Evolutionary conservation across 1,140 invertebrate species (phyloP).

Genomic region (Contarinia nasturtii): DNA sequence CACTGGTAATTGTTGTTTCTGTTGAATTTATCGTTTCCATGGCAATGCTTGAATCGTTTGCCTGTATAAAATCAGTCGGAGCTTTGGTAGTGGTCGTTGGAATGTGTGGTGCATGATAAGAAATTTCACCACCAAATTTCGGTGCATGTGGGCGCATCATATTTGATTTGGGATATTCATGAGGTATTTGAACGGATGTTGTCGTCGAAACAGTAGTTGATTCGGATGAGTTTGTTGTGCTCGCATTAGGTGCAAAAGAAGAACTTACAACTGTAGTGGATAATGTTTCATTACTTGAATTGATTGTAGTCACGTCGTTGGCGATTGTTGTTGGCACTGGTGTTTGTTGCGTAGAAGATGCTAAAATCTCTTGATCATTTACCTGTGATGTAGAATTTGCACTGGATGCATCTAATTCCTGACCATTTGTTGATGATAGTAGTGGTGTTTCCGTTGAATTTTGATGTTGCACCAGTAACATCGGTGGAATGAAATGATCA

Average conservation of each 20-base stretch:
- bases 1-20: background rate
- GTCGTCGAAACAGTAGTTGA: no score
- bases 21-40: background rate
- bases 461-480: conserved; percentile 15
- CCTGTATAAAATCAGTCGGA: no score
- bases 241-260: no score
- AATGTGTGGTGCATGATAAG: background rate
- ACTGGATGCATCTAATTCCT: no score
- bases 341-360: background rate
- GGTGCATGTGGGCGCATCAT: background rate
- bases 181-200: background rate
- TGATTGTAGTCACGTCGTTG: background rate
- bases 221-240: no score
- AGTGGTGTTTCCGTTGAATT: background rate
- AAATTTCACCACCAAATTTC: background rate
- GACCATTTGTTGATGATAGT: background rate
- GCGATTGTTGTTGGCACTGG: background rate
- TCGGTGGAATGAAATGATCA: conserved; percentile 23
- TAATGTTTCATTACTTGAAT: background rate
- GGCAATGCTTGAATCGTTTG: background rate
- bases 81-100: background rate
- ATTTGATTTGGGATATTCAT: background rate
- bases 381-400: no score
- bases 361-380: background rate
- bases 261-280: background rate